phyloP scores from a whole-genome alignment of 2,797 vertebrate species.

The Eulemur coronatus region DNA sequence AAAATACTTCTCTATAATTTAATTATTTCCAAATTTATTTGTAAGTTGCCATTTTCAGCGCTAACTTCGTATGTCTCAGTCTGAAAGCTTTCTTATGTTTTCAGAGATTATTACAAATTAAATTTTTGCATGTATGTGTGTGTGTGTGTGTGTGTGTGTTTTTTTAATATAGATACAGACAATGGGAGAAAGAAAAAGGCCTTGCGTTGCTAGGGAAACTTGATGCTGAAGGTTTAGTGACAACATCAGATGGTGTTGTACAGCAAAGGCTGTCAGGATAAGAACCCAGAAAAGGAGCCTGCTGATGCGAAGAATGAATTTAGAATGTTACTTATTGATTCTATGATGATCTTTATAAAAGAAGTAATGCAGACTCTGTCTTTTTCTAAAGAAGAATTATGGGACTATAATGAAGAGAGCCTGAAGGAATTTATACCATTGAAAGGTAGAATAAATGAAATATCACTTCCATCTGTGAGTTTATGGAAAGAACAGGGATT shows the following conservation, averaged over 20 bases:
- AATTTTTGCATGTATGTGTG: neutral
- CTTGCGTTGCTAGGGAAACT: constrained; percentile 84
- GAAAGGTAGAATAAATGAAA: constrained; percentile 58
- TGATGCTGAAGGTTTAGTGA: constrained; percentile 79
- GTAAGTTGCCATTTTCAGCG: constrained; percentile 71
- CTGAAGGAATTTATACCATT: constrained; percentile 38
- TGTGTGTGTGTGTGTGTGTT: neutral
- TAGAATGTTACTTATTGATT: constrained; percentile 59
- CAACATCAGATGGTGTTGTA: constrained; percentile 68
- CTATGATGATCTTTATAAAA: constrained; percentile 41
- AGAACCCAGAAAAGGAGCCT: constrained; percentile 37
- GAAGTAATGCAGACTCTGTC: constrained; percentile 19
- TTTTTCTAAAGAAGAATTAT: constrained; percentile 62
- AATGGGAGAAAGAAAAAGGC: constrained; percentile 50
- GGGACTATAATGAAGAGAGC: constrained; percentile 54
- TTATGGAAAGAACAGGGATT: constrained; percentile 45
- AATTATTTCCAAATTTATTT: constrained; percentile 77
- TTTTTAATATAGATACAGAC: constrained; percentile 51
- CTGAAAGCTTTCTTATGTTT: constrained; percentile 42
- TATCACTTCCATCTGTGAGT: constrained; percentile 31
- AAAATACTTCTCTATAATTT: constrained; percentile 70
- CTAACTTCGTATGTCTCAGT: constrained; percentile 61
- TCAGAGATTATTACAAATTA: constrained; percentile 56
- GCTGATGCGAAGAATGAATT: constrained; percentile 59
- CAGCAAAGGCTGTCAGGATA: constrained; percentile 59